Conservation (phyloP, 64 coral and sea anemone species). For the Orbicella faveolata region DNA sequence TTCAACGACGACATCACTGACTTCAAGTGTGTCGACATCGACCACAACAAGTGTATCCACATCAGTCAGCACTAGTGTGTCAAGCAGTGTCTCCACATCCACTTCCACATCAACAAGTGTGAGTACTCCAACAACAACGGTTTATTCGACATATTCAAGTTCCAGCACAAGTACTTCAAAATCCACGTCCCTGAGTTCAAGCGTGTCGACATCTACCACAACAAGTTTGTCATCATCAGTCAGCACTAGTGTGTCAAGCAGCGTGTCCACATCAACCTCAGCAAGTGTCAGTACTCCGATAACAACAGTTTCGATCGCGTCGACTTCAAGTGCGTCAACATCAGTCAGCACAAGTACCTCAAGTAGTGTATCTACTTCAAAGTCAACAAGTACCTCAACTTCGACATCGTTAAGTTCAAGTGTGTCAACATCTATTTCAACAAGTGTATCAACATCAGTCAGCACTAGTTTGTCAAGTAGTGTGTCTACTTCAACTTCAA, state of each 20-base stretch:
- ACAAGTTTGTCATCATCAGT: neutral
- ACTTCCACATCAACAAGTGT: slow-evolving; percentile 22
- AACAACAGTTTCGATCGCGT: slow-evolving; percentile 2
- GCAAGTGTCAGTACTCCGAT: slow-evolving; percentile 46
- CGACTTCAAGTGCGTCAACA: neutral
- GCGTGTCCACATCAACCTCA: neutral
- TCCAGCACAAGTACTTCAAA: neutral
- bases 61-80: slow-evolving; percentile 8
- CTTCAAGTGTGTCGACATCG: neutral
- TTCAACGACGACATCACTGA: neutral
- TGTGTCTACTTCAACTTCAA: neutral
- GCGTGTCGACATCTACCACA: neutral
- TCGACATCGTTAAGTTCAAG: neutral
- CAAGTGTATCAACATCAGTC: neutral
- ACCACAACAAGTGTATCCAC: neutral
- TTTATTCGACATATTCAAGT: slow-evolving; percentile 1
- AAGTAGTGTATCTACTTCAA: neutral
- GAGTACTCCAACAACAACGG: slow-evolving; percentile 18
- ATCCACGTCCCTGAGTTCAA: neutral
- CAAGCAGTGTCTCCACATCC: slow-evolving; percentile 20
- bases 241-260: slow-evolving; percentile 30
- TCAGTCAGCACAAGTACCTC: slow-evolving; percentile 6
- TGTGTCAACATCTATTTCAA: slow-evolving; percentile 15
- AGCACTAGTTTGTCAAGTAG: slow-evolving; percentile 19
- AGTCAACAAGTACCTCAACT: slow-evolving; percentile 26